A percentile compares a stretch with the other conserved stretches of the same genome.
Conservation (phyloP, 2,797 vertebrate genomes). For the Tenualosa ilisha region DNA sequence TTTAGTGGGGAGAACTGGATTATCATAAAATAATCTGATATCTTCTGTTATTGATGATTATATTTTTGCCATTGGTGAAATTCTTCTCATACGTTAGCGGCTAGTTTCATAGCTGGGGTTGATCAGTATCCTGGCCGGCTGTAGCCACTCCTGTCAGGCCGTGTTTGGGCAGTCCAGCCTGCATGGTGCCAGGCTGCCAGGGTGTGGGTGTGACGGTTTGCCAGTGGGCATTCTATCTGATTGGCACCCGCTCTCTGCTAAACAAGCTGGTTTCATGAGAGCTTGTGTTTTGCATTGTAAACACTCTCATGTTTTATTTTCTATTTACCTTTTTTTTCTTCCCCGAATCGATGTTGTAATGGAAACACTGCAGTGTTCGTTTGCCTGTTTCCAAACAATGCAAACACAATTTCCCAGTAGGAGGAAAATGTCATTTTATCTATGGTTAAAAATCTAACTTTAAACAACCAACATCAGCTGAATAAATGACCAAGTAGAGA, state of each 20-base stretch:
- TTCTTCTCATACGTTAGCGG: neutral
- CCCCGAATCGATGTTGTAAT: neutral
- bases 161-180: neutral
- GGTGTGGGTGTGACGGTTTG: neutral
- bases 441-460: neutral
- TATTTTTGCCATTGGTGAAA: neutral
- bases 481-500: neutral
- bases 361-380: neutral
- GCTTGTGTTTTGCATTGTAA: neutral
- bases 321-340: neutral
- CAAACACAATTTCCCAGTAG: neutral
- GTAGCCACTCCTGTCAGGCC: neutral
- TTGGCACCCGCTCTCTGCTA: neutral
- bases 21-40: neutral
- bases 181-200: neutral
- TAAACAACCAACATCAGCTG: neutral
- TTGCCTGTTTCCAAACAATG: neutral
- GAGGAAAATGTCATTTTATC: neutral
- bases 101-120: neutral
- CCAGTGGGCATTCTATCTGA: slow-evolving; percentile 13
- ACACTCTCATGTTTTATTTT: neutral
- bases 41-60: neutral
- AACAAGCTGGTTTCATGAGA: neutral
- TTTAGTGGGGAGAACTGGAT: neutral
- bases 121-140: neutral